Percentiles rank a stretch among this genome's conserved stretches.
These are phyloP conservation scores for Oncorhynchus kisutch DNA, from an alignment of 2,113 vertebrate genomes.

Conservation along the genomic window DNA sequence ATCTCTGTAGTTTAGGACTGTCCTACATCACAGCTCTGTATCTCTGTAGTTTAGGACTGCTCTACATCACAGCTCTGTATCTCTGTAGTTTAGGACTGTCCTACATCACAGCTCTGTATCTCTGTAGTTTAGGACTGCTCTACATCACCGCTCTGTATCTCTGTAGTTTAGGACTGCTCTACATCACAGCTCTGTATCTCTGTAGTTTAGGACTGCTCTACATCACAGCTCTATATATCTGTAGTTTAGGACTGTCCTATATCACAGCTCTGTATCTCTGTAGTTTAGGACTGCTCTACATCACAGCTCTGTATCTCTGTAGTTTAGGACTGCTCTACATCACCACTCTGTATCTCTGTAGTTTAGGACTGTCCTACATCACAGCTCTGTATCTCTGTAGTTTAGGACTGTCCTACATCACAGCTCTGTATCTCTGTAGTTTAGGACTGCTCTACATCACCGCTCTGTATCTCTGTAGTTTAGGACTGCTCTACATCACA, in stretches of 20 bases:
- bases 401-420: slow-evolving; percentile 41
- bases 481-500: slow-evolving; percentile 22
- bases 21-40: slow-evolving; percentile 6
- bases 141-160: slow-evolving; percentile 3
- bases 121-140: slow-evolving; percentile 23
- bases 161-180: slow-evolving; percentile 34
- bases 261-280: slow-evolving; percentile 7
- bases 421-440: too few relatives aligned
- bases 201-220: not conserved
- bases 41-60: slow-evolving; percentile 30
- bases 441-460: not conserved
- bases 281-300: slow-evolving; percentile 37
- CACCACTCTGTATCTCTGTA: slow-evolving; percentile 3
- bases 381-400: slow-evolving; percentile 7
- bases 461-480: slow-evolving; percentile 11
- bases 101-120: slow-evolving; percentile 6
- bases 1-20: slow-evolving; percentile 22
- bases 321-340: not conserved
- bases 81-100: too few relatives aligned
- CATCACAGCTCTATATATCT: slow-evolving; percentile 1
- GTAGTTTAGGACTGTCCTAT: slow-evolving; percentile 23
- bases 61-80: slow-evolving; percentile 15
- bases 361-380: slow-evolving; percentile 23
- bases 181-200: slow-evolving; percentile 12
- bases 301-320: not conserved